Evolutionary conservation across 2,113 vertebrate species (phyloP), one percentile per base, ranked within the genome.

Genomic region (Malurus elegans): DNA sequence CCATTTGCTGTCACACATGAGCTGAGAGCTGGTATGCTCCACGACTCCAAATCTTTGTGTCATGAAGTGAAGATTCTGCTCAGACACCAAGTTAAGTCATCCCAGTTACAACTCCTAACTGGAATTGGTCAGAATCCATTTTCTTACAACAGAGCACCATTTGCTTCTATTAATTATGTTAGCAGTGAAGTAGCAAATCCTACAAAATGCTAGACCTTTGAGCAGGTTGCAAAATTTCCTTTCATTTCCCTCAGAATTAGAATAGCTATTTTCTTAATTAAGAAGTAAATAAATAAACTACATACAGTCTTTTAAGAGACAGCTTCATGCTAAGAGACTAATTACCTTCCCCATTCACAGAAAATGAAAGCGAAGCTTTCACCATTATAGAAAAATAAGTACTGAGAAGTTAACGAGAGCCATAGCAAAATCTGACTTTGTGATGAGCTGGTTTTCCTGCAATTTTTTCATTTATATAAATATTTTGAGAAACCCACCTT

Each of bases 401-500:
- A 94, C 79, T 71, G 72, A 88, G 71, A 95, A 75, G n/a, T 56
- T 67, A 83, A 70, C 34, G 80, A 47, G 32, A 66, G 28, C 48
- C 71, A 73, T 32, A 88, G 42, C n/a, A 90, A 95, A 88, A 89
- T 48, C 40, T 85, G 80, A 66, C 45, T 88, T 88, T 71, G 62
- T 83, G 74, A 79, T 73, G 58, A 92, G 34, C 18, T 93, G 69
- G 65, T 92, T 71, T 61, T 86, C 60, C 88, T 82, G 38, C 36
- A 67, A 8, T 47, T 75, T 54, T 91, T 86, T 70, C 12, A 86
- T 79, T 79, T 57, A 90, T 17, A 80, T n/a, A 86, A 88, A 82
- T 73, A 94, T 88, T 90, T 66, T 90, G 72, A 84, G 79, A 92
- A 93, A 85, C 69, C 45, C 34, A 84, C 42, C 34, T 57, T 78